Base-by-base conservation (phyloP, 2,888 invertebrate genomes). In the Dichetophora obliterata region DNA sequence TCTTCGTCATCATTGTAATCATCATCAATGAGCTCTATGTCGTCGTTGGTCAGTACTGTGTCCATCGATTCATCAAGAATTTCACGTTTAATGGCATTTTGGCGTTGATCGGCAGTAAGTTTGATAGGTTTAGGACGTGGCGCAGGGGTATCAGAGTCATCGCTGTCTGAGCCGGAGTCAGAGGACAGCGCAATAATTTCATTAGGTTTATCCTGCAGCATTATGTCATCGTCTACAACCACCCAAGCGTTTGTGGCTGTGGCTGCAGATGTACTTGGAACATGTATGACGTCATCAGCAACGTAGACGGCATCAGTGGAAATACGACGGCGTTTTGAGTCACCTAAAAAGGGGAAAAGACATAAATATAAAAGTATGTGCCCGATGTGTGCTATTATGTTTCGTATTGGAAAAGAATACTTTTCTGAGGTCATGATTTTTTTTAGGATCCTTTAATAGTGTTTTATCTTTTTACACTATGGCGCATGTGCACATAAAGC, bases 1-100 rank as follows among this genome's bases (percentile, higher is more conserved):
- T 83, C 83, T 37, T 85, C 83, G 73, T 86, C 86, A 27, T 88
- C 89, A 75, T 82, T 79, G 69, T 83, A 84, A 50, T 84, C 84
- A 31, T 84, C 84, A 74, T 87, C 87, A 8, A 90, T 89, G 57
- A 90, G 81, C 0, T 84, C 68, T 14, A 89, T 89, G 0, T 88
- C 87, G 52, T 83, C 85, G 5, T 86, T 83, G 5, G 63, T 80
- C 48, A 81, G 76, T 63, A 14, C 22, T 9, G 83, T 85, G 31
- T 78, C 76, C 31, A 74, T 79, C 11, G 82, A 79, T 19, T 87
- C 88, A 74, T 86, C 86, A 59, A 88, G 76, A 11, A 89, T 86
- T 81, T 89, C 89, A 3, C 86, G 81, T 77, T 89, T 89, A 8
- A 89, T 88, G 31, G 82, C 81, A 2, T 79, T 81, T 4, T 86